Base-by-base conservation (phyloP, 2,113 vertebrate species). In the Pelecanus crispus region DNA sequence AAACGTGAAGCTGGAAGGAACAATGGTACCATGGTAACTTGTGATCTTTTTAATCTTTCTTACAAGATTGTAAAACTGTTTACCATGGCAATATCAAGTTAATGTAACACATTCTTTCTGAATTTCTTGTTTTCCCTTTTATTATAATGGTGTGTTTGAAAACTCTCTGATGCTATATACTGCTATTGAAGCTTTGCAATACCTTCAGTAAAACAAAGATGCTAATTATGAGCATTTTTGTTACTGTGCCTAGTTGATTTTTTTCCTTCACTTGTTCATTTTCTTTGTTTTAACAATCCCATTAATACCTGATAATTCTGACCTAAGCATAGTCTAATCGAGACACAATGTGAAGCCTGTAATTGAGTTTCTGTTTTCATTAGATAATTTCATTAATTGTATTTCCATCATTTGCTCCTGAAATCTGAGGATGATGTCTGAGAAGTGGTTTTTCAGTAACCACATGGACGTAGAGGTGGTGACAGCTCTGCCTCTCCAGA, bases 11-110 rank as follows among this genome's bases (percentile, higher is more conserved):
- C 84, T 97, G 91, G 74, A 82, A 95, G 93, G 78, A 92, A 86
- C 78, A 92, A 78, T 90, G 85, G 84, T 95, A 63, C 92, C 95
- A 90, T 95, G 92, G 91, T 88, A 95, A 94, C 87, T 91, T 65
- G 58, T 91, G 74, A 85, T 94, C 74, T 72, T 77, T 86, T 72
- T 88, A 90, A 83, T 95, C 89, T 95, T 91, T 72, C 38, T 83
- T 85, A 85, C n/a, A 72, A 82, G 84, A 81, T 53, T 93, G 84
- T 70, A 66, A 73, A 86, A 62, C 89, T 93, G 74, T 94, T 95
- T 97, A 92, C 81, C 77, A 52, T 92, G 84, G 66, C 67, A 71
- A 63, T 93, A 91, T 86, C 78, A 90, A 86, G 81, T 86, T 92
- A 96, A 93, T 91, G 32, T 28, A 91, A 45, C 42, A 77, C 67